These are phyloP conservation scores for Picathartes gymnocephalus DNA, from an alignment of 2,113 vertebrate species.

Conservation along the genomic window DNA sequence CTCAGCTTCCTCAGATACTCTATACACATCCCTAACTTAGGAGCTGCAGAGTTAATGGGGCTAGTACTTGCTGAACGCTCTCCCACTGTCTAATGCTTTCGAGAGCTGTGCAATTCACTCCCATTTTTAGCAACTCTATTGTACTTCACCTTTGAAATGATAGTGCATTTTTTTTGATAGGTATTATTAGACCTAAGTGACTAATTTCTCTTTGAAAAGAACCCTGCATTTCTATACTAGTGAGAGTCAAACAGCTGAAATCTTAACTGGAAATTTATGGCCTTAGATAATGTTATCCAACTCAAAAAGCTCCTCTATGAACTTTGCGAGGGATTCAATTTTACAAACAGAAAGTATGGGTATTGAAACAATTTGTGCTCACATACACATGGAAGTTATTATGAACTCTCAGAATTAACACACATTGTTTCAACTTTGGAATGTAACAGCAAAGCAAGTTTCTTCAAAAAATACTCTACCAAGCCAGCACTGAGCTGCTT, in stretches of 20 bases:
- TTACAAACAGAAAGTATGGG: background rate
- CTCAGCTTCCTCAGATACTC: background rate
- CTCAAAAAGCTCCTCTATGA: background rate
- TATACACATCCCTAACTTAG: background rate
- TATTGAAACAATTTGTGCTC: constrained; percentile 38
- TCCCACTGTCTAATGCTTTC: background rate
- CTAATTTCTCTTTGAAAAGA: background rate
- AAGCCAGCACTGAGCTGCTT: constrained; percentile 41
- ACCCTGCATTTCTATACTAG: accelerated
- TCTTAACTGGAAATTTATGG: background rate
- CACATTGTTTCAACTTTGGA: constrained; percentile 49
- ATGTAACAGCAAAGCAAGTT: constrained; percentile 64
- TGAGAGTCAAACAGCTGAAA: background rate
- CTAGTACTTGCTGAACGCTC: background rate
- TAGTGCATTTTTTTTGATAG: background rate
- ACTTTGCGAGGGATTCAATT: background rate
- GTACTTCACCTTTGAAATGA: background rate
- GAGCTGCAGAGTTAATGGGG: background rate
- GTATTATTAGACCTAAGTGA: background rate
- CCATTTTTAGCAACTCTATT: background rate
- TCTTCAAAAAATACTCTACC: constrained; percentile 33
- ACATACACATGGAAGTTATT: constrained; percentile 60
- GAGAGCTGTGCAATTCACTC: background rate
- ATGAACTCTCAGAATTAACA: constrained; percentile 25
- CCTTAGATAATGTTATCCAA: background rate